Conservation (phyloP, 2,113 vertebrate species). For the Apistogramma diplotaenia region DNA sequence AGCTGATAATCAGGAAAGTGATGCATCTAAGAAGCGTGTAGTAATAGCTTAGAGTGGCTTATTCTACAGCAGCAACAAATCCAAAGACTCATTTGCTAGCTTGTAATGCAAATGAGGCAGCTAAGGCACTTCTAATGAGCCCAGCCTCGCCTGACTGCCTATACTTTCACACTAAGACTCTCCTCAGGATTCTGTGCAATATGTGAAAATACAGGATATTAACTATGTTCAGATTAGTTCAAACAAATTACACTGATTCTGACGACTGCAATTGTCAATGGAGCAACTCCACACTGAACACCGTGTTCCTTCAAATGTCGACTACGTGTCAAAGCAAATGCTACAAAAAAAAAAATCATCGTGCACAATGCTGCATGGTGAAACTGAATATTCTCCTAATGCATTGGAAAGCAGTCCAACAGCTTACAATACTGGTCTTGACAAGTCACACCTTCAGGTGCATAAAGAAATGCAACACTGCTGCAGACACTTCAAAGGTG, state of each 20-base stretch:
- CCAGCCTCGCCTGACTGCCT: neutral
- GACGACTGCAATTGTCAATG: neutral
- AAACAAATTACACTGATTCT: neutral
- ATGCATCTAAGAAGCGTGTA: neutral
- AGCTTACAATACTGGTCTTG: neutral
- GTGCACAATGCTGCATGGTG: neutral
- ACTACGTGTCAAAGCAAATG: neutral
- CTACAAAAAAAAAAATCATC: neutral
- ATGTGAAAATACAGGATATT: neutral
- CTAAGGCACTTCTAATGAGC: neutral
- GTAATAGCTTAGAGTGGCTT: neutral
- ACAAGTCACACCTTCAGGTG: neutral
- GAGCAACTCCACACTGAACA: neutral
- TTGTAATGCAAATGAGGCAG: neutral
- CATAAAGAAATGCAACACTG: neutral
- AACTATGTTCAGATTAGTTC: neutral
- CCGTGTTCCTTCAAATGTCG: too few species aligned
- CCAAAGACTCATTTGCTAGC: neutral
- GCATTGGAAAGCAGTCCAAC: neutral
- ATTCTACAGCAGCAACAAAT: neutral
- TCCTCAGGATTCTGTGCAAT: neutral
- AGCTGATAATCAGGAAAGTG: neutral
- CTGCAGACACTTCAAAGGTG: neutral
- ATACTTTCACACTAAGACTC: neutral
- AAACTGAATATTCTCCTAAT: neutral